phyloP scores from a whole-genome alignment of 23 tunicate species.

The Oikopleura dioica region DNA sequence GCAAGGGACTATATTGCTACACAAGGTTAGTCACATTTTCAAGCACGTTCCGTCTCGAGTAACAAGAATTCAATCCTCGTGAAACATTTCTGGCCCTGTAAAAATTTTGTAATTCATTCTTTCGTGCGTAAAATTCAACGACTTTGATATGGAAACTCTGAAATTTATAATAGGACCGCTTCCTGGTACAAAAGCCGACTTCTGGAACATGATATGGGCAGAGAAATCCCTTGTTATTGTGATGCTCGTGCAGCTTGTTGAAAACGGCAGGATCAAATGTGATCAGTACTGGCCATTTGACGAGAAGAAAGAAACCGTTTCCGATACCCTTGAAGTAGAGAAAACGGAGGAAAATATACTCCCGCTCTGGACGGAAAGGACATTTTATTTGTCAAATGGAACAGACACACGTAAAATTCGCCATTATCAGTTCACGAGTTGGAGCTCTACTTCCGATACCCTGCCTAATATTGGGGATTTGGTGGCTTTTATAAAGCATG shows the following conservation, averaged over 20 bases:
- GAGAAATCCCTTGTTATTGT: background rate
- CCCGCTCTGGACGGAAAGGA: slow-evolving; percentile 2
- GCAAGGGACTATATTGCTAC: slow-evolving; percentile 3
- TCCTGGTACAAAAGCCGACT: slow-evolving; percentile 2
- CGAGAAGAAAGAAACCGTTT: background rate
- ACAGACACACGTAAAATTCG: background rate
- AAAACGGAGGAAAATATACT: background rate
- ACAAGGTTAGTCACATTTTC: too few relatives aligned
- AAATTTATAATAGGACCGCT: too few relatives aligned
- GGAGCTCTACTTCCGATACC: background rate
- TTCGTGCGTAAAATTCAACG: too few relatives aligned
- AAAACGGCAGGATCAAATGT: slow-evolving; percentile 1
- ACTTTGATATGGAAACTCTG: too few relatives aligned
- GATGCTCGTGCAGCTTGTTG: background rate
- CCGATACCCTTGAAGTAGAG: background rate
- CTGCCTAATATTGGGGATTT: background rate
- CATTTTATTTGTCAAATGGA: background rate
- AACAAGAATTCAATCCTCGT: too few relatives aligned
- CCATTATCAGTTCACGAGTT: background rate
- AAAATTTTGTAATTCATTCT: too few relatives aligned
- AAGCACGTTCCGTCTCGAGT: too few relatives aligned
- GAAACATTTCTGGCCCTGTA: too few relatives aligned
- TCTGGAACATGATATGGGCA: background rate
- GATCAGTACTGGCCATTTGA: slow-evolving; percentile 12
- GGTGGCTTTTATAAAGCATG: background rate